phyloP scores from a whole-genome alignment of 2,113 vertebrate species.

The Callithrix jacchus region DNA sequence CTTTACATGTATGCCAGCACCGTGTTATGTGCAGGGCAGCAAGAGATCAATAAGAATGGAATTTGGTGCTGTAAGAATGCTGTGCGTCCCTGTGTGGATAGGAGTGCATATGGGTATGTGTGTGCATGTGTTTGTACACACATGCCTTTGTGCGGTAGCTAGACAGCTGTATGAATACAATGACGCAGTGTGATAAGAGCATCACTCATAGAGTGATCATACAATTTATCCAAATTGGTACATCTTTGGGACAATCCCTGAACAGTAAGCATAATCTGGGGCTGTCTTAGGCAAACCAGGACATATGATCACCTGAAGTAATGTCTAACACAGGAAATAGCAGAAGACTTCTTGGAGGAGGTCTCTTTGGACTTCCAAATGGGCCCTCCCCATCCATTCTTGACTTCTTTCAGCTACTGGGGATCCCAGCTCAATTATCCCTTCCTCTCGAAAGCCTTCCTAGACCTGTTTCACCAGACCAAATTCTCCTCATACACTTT shows the following conservation, averaged over 20 bases:
- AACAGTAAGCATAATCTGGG: background rate
- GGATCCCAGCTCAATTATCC: background rate
- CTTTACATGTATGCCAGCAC: background rate
- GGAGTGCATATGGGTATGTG: background rate
- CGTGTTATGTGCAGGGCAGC: background rate
- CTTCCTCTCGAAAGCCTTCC: background rate
- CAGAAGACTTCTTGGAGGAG: background rate
- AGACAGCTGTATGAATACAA: background rate
- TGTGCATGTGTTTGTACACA: fast-evolving
- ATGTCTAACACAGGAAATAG: background rate
- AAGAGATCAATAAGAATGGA: background rate
- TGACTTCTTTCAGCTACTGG: background rate
- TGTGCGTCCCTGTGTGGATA: background rate
- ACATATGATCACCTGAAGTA: background rate
- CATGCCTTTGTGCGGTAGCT: background rate
- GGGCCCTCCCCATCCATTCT: background rate
- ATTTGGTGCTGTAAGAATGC: background rate
- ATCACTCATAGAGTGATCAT: background rate
- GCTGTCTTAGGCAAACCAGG: background rate
- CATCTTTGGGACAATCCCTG: background rate
- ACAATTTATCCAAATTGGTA: background rate
- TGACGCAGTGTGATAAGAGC: background rate
- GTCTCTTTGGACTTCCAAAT: background rate
- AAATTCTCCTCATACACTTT: background rate
- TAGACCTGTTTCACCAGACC: background rate